These are phyloP conservation scores for Furnarius figulus DNA, from an alignment of 2,113 vertebrate genomes.

Conservation along the genomic window DNA sequence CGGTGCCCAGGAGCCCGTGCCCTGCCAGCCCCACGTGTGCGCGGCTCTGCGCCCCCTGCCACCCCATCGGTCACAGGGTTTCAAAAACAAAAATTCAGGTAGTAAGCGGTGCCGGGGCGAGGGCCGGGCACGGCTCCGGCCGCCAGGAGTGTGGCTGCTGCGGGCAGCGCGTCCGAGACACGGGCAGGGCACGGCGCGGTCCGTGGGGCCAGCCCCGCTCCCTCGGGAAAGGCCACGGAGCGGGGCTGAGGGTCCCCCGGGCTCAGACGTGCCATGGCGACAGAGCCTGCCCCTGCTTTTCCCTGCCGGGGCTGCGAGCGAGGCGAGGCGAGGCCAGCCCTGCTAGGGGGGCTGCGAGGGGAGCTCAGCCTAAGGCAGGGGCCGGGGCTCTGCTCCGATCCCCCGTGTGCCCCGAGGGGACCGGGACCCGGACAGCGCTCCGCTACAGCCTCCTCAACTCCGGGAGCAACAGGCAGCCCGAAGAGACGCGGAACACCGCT, in stretches of 20 bases:
- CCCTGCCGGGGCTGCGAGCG: not conserved
- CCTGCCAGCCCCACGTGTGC: too few relatives aligned
- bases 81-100: rapidly evolving
- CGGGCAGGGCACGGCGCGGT: not conserved
- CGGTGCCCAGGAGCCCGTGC: not conserved
- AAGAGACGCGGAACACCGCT: rapidly evolving
- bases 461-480: not conserved
- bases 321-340: not conserved
- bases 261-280: too few relatives aligned
- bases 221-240: not conserved
- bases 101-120: rapidly evolving
- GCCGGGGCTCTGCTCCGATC: rapidly evolving
- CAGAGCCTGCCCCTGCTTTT: not conserved
- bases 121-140: not conserved
- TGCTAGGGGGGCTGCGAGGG: not conserved
- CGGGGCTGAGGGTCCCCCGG: not conserved
- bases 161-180: not conserved
- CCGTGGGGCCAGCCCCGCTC: not conserved
- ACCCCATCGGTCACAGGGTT: too few relatives aligned
- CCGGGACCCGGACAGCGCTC: rapidly evolving
- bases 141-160: not conserved
- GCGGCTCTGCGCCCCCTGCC: too few relatives aligned
- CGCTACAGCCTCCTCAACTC: not conserved
- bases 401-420: rapidly evolving
- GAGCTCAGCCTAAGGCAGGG: not conserved